Evolutionary conservation across 2,113 vertebrate genomes (phyloP).

Genomic region (Ardeotis arabs): DNA sequence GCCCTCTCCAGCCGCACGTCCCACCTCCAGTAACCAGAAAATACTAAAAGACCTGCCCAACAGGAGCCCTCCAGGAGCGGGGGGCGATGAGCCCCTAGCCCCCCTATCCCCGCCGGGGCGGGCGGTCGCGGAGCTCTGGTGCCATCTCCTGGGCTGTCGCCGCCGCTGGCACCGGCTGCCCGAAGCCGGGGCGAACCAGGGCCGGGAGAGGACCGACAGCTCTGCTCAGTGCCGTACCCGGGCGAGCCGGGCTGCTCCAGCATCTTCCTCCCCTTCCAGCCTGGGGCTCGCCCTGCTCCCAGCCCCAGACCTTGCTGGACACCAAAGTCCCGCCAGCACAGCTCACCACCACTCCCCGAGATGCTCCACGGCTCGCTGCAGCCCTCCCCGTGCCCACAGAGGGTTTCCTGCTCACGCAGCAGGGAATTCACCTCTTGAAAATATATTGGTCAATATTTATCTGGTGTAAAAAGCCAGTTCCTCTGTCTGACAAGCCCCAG

Average conservation of each 20-base stretch:
- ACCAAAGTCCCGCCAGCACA: not conserved
- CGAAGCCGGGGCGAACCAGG: too few species aligned
- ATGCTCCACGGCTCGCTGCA: not conserved
- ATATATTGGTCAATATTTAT: not conserved
- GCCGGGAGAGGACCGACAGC: too few species aligned
- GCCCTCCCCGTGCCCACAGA: not conserved
- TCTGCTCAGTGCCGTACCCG: accelerated
- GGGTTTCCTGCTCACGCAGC: accelerated
- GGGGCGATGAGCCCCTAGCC: too few species aligned
- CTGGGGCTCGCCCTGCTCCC: not conserved
- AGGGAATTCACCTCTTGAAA: not conserved
- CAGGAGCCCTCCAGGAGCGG: not conserved
- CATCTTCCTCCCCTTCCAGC: not conserved
- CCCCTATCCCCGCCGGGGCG: not conserved
- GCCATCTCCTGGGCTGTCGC: conserved; percentile 57
- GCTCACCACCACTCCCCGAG: not conserved
- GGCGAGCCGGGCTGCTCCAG: not conserved
- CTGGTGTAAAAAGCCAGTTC: not conserved
- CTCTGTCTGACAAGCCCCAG: not conserved
- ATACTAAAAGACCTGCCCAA: not conserved
- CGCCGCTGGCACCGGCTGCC: not conserved
- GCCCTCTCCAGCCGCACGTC: not conserved
- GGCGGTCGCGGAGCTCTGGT: not conserved
- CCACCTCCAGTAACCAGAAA: not conserved
- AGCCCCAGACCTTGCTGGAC: too few species aligned